phyloP scores from a whole-genome alignment of 1,140 invertebrate species.

The Euborellia annulipes region DNA sequence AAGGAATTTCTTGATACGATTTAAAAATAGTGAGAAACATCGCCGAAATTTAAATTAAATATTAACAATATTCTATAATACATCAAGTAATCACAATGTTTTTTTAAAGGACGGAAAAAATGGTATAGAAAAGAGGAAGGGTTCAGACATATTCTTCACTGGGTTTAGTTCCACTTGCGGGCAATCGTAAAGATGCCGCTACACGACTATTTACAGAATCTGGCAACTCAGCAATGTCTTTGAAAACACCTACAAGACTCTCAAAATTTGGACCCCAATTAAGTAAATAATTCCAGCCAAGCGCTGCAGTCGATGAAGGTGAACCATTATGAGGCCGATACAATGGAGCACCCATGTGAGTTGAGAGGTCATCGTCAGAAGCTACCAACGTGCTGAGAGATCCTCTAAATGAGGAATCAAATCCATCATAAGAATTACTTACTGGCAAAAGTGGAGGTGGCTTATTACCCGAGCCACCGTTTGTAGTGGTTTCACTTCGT shows the following conservation, averaged over 20 bases:
- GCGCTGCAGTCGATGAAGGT: constrained; percentile 44
- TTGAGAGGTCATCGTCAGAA: constrained; percentile 75
- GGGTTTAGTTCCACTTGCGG: constrained; percentile 50
- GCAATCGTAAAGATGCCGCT: constrained; percentile 36
- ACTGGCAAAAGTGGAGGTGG: constrained; percentile 42
- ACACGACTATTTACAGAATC: constrained; percentile 52
- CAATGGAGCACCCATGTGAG: constrained; percentile 43
- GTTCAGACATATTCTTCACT: constrained; percentile 66
- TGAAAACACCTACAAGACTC: constrained; percentile 86
- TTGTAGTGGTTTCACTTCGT: constrained; percentile 37
- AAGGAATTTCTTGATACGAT: too few relatives aligned
- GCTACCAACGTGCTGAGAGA: constrained; percentile 84
- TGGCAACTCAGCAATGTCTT: constrained; percentile 87
- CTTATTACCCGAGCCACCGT: constrained; percentile 32
- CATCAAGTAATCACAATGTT: too few relatives aligned
- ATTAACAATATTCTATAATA: too few relatives aligned
- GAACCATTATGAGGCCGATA: constrained; percentile 63
- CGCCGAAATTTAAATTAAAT: too few relatives aligned
- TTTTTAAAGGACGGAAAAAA: too few relatives aligned
- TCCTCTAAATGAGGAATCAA: constrained; percentile 83
- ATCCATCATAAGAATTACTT: constrained; percentile 67
- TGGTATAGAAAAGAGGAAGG: too few relatives aligned
- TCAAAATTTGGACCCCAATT: constrained; percentile 95
- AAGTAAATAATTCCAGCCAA: constrained; percentile 85
- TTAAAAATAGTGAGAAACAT: too few relatives aligned